Evolutionary conservation across 2,888 invertebrate genomes (phyloP).

Genomic region (Xestoiulus laeticollis): DNA sequence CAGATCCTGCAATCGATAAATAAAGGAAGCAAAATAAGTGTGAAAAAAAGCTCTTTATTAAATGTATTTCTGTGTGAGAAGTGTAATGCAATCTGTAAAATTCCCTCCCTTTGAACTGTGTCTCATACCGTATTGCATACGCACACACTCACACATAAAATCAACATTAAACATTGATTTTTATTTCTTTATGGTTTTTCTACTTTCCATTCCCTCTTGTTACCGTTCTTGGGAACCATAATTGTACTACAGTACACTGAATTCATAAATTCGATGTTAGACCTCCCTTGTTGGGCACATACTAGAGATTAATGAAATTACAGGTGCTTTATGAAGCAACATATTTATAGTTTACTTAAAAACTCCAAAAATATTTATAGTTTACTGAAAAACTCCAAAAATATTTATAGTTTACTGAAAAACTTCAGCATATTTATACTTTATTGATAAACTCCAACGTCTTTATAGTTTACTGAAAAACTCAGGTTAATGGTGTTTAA

Average conservation of each 20-base stretch:
- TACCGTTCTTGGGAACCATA: neutral
- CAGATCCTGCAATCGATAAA: neutral
- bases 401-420: too few relatives aligned
- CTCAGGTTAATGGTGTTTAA: too few relatives aligned
- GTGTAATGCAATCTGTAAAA: neutral
- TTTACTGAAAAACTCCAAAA: too few relatives aligned
- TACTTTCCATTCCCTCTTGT: neutral
- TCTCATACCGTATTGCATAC: neutral
- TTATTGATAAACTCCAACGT: too few relatives aligned
- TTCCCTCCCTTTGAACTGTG: neutral
- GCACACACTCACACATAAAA: neutral
- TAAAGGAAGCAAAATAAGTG: neutral
- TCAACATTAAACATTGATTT: constrained; percentile 33
- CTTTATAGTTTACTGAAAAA: too few relatives aligned
- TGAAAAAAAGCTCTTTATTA: constrained; percentile 2
- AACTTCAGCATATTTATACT: too few relatives aligned
- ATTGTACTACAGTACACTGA: neutral
- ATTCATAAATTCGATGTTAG: neutral
- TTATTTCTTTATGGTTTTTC: neutral
- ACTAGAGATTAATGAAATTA: neutral
- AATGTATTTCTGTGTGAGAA: neutral
- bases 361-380: too few relatives aligned
- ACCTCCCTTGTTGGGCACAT: neutral
- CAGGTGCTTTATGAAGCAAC: neutral
- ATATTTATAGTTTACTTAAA: too few relatives aligned